Evolutionary conservation across 2,888 invertebrate genomes (phyloP).

Genomic region (Chloroclystis v-ata): DNA sequence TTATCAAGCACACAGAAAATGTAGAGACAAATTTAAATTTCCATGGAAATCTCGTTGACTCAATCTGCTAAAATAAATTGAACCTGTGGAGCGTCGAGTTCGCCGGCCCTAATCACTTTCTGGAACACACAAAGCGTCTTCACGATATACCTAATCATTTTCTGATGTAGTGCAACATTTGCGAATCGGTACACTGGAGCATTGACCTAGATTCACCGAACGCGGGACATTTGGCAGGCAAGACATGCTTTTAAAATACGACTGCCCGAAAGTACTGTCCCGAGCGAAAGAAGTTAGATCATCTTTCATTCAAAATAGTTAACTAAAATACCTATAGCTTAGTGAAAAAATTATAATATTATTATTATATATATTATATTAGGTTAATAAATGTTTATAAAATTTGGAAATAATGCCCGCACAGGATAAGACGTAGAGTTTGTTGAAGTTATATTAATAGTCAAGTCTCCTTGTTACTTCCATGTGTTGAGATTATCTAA

Average conservation of each 20-base stretch:
- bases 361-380: too few species aligned
- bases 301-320: background rate
- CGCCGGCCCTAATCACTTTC: constrained; percentile 5
- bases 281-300: constrained; percentile 10
- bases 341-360: too few species aligned
- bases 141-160: constrained; percentile 23
- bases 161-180: constrained; percentile 23
- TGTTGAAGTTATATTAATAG: too few species aligned
- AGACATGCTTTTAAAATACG: constrained; percentile 59
- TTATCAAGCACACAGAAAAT: background rate
- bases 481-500: too few species aligned
- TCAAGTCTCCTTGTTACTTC: too few species aligned
- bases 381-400: too few species aligned
- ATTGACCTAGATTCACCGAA: constrained; percentile 64
- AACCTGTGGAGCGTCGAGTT: constrained; percentile 6
- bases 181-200: constrained; percentile 58
- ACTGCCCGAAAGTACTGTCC: constrained; percentile 30
- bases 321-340: too few species aligned
- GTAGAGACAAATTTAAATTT: constrained; percentile 1
- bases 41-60: constrained; percentile 6
- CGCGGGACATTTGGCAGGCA: constrained; percentile 65
- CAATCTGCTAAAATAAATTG: background rate
- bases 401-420: too few species aligned
- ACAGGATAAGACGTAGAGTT: too few species aligned
- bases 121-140: constrained; percentile 8